Conservation (phyloP, 2,888 invertebrate species). For the Ichneumoninae sp. region DNA sequence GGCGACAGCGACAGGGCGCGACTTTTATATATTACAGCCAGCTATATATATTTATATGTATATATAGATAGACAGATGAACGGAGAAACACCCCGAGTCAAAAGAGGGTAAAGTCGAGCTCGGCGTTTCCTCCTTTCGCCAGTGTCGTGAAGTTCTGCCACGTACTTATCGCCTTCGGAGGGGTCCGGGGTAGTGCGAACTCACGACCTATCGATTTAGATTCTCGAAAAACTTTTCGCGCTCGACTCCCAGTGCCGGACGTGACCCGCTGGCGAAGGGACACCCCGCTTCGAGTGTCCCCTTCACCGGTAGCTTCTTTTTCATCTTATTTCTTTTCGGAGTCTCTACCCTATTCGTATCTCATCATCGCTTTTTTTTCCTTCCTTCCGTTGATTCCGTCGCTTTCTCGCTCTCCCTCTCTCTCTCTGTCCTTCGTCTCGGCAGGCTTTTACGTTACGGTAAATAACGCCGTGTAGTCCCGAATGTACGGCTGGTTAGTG, state of each 20-base stretch:
- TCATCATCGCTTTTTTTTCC: background rate
- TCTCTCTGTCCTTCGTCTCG: background rate
- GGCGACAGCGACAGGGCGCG: no score
- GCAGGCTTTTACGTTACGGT: slow-evolving; percentile 43
- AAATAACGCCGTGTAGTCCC: slow-evolving; percentile 39
- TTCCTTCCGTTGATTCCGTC: slow-evolving; percentile 5
- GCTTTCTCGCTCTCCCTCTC: background rate
- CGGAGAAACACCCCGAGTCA: slow-evolving; percentile 35
- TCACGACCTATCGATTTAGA: slow-evolving; percentile 76
- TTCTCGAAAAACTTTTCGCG: slow-evolving; percentile 73
- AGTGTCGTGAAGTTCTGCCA: slow-evolving; percentile 66
- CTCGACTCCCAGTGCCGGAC: slow-evolving; percentile 55
- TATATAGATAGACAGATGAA: slow-evolving; percentile 13
- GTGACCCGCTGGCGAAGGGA: slow-evolving; percentile 16
- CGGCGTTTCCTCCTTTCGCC: slow-evolving; percentile 49
- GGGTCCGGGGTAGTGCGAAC: slow-evolving; percentile 19
- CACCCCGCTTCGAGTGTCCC: background rate
- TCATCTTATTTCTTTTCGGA: background rate
- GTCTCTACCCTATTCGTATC: slow-evolving; percentile 1
- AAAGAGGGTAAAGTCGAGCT: slow-evolving; percentile 53
- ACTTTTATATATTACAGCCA: no score
- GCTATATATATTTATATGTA: background rate
- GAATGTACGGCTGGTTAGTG: slow-evolving; percentile 23
- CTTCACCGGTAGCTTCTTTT: background rate
- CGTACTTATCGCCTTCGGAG: slow-evolving; percentile 69